Evolutionary conservation across 2,113 vertebrate species (phyloP).

Genomic region (Myxocyprinus asiaticus): DNA sequence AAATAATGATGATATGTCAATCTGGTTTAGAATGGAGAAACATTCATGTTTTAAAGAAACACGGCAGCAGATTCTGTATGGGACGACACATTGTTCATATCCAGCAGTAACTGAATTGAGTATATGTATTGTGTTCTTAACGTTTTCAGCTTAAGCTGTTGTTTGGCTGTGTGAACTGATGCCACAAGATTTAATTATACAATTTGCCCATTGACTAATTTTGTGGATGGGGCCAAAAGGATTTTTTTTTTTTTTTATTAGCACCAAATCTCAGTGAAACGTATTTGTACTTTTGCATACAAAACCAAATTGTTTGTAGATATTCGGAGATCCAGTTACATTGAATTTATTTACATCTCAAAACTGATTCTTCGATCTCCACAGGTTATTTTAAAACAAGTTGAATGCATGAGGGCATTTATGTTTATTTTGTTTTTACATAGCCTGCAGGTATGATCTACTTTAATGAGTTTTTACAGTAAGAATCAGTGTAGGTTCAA

Average conservation of each 20-base stretch:
- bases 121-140: slow-evolving; percentile 37
- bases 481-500: slow-evolving; percentile 13
- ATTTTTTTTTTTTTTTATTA: not conserved
- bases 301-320: slow-evolving; percentile 25
- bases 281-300: not conserved
- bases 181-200: not conserved
- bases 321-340: not conserved
- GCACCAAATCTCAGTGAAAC: slow-evolving; percentile 39
- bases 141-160: no score
- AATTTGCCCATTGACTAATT: not conserved
- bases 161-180: no score
- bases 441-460: slow-evolving; percentile 11
- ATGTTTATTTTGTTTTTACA: slow-evolving; percentile 30
- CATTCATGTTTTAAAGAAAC: not conserved
- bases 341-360: not conserved
- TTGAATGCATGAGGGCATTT: slow-evolving; percentile 38
- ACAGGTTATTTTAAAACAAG: not conserved
- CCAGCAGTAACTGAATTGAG: not conserved
- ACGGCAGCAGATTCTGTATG: not conserved
- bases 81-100: not conserved
- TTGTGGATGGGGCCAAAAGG: slow-evolving; percentile 41
- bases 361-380: not conserved
- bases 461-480: not conserved
- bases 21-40: no score
- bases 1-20: not conserved